Percentiles rank a stretch among this genome's conserved stretches.
Evolutionary conservation across 2,113 vertebrate genomes (phyloP).

Genomic region (Mirza zaza): DNA sequence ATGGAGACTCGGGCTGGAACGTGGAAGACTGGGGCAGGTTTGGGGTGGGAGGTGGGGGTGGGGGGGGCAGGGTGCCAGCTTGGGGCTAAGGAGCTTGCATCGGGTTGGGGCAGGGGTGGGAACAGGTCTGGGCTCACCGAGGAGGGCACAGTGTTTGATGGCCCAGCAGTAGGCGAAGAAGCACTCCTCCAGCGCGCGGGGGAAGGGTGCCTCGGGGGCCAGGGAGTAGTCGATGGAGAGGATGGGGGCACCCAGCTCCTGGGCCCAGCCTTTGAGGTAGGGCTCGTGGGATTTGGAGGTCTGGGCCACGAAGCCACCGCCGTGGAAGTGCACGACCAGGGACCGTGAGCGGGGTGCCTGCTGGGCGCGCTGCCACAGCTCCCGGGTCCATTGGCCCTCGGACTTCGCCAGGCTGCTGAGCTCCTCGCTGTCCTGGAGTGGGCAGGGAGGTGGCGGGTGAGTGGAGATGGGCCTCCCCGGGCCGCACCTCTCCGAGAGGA

Average conservation of each 20-base stretch:
- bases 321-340: slow-evolving; percentile 92
- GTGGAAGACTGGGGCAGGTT: not conserved
- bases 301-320: slow-evolving; percentile 94
- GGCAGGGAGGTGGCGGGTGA: not conserved
- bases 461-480: not conserved
- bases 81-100: not conserved
- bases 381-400: slow-evolving; percentile 86
- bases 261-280: slow-evolving; percentile 93
- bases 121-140: slow-evolving; percentile 82
- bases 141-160: slow-evolving; percentile 87
- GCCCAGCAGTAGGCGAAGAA: slow-evolving; percentile 97
- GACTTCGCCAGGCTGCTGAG: slow-evolving; percentile 86
- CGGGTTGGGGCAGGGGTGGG: rapidly evolving
- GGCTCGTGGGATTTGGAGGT: slow-evolving; percentile 95
- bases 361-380: slow-evolving; percentile 85
- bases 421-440: slow-evolving; percentile 88
- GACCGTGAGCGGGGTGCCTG: slow-evolving; percentile 84
- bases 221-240: slow-evolving; percentile 94
- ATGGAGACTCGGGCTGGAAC: not conserved
- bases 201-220: slow-evolving; percentile 93
- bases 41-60: not conserved
- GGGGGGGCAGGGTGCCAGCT: not conserved
- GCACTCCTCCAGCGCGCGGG: slow-evolving; percentile 93
- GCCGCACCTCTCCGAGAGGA: not conserved
- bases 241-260: slow-evolving; percentile 90